phyloP scores from a whole-genome alignment of 2,888 invertebrate species.

The Hypolimnas misippus region DNA sequence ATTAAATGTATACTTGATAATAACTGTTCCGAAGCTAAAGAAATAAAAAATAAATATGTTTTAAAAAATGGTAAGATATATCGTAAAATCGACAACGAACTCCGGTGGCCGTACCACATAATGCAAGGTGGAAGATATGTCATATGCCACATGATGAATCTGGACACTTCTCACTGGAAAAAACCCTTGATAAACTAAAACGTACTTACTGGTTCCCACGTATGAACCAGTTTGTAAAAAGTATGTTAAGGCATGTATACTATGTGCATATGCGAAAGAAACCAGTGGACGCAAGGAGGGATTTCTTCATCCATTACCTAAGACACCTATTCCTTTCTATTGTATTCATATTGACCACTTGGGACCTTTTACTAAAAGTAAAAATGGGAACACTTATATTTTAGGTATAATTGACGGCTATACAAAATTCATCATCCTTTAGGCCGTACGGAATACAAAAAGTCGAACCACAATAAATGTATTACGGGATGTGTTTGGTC shows the following conservation, averaged over 20 bases:
- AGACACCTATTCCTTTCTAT: not conserved
- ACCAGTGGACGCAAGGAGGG: slow-evolving; percentile 9
- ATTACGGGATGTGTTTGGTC: slow-evolving; percentile 3
- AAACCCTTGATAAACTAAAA: slow-evolving; percentile 22
- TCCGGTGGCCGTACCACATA: slow-evolving; percentile 20
- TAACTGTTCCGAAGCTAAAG: slow-evolving; percentile 1
- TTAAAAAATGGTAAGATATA: not conserved
- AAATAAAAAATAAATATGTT: not conserved
- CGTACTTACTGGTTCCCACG: slow-evolving; percentile 3
- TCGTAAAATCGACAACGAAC: not conserved
- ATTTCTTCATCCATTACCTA: not conserved
- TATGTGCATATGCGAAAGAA: slow-evolving; percentile 37
- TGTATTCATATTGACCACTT: slow-evolving; percentile 3
- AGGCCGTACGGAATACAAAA: not conserved
- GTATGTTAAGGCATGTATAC: slow-evolving; percentile 33
- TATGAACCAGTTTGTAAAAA: slow-evolving; percentile 34
- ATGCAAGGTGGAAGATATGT: slow-evolving; percentile 11
- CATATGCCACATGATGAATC: slow-evolving; percentile 30
- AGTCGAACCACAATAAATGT: slow-evolving; percentile 1
- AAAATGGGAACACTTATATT: slow-evolving; percentile 1
- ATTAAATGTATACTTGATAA: not conserved
- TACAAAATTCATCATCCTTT: slow-evolving; percentile 1
- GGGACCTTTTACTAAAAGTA: not conserved
- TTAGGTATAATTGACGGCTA: not conserved
- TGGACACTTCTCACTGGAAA: slow-evolving; percentile 29